A percentile compares a stretch with the other conserved stretches of the same genome.
Conservation (phyloP, 1,140 invertebrate species). For the Bombus waltoni region DNA sequence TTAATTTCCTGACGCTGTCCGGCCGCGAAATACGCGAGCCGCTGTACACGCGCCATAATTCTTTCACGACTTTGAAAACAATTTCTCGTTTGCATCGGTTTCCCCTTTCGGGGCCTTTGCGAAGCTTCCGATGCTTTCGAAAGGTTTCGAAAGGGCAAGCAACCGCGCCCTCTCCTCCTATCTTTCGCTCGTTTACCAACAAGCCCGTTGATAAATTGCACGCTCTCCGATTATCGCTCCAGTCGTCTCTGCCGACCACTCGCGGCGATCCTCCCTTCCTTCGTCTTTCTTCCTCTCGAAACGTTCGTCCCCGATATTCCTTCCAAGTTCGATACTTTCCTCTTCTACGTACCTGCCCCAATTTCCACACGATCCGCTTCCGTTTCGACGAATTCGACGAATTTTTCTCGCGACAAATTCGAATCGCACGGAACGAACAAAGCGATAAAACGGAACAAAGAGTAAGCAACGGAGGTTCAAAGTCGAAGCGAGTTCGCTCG, state of each 20-base stretch:
- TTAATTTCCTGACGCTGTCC: slow-evolving; percentile 64
- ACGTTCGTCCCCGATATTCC: too few species aligned
- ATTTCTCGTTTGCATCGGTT: slow-evolving; percentile 48
- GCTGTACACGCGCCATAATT: not conserved
- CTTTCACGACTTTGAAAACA: slow-evolving; percentile 36
- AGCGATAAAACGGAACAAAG: not conserved
- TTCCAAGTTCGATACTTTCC: not conserved
- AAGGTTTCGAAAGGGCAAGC: not conserved
- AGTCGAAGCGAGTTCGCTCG: not conserved
- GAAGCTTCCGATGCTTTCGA: too few species aligned
- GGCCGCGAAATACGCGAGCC: slow-evolving; percentile 24
- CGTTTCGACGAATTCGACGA: too few species aligned
- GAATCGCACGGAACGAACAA: too few species aligned
- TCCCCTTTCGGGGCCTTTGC: too few species aligned
- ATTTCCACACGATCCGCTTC: too few species aligned
- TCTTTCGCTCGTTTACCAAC: not conserved
- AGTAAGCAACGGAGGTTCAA: not conserved
- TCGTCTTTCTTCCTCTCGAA: too few species aligned
- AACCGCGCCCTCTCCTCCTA: too few species aligned
- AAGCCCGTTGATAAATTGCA: too few species aligned
- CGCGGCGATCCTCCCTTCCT: not conserved
- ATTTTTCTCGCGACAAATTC: too few species aligned
- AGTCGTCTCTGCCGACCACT: too few species aligned
- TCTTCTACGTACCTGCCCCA: not conserved
- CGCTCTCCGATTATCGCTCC: fast-evolving